phyloP scores from a whole-genome alignment of 2,888 invertebrate species.

The Dynastes hyllus region DNA sequence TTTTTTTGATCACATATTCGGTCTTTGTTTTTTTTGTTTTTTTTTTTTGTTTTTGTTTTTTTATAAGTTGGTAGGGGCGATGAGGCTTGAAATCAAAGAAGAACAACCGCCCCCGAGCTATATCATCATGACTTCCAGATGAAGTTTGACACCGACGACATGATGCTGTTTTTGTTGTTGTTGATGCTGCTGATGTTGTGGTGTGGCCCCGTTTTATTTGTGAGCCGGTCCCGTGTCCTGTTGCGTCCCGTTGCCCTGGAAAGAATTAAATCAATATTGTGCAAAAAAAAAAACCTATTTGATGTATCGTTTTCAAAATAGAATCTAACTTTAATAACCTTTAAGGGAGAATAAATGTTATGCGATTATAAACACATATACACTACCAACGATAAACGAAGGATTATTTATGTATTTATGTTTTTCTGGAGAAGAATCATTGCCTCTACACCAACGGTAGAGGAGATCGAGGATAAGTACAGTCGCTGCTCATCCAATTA shows the following conservation, averaged over 20 bases:
- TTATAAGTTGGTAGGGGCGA: conserved; percentile 5
- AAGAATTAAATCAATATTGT: conserved; percentile 7
- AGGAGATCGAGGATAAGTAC: too few species aligned
- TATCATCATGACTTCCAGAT: conserved; percentile 44
- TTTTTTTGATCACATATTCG: conserved; percentile 38
- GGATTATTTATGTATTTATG: too few species aligned
- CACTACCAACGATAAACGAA: too few species aligned
- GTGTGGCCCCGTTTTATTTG: conserved; percentile 49
- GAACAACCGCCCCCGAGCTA: conserved; percentile 37
- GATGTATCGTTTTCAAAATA: too few species aligned
- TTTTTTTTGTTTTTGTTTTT: conserved; percentile 27
- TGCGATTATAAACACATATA: too few species aligned
- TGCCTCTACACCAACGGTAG: too few species aligned
- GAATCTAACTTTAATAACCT: too few species aligned
- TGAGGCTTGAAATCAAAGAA: conserved; percentile 23
- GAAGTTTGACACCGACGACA: conserved; percentile 45
- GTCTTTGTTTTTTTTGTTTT: conserved; percentile 30
- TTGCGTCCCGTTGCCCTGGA: conserved; percentile 56
- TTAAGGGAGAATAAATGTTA: too few species aligned
- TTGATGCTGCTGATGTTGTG: conserved; percentile 2
- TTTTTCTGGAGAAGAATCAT: too few species aligned
- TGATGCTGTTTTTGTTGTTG: conserved; percentile 1
- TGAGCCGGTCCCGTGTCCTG: conserved; percentile 56
- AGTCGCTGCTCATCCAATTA: too few species aligned
- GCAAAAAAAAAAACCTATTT: not conserved